Conservation (phyloP, 1,140 invertebrate genomes). For the Scaptomyza montana region DNA sequence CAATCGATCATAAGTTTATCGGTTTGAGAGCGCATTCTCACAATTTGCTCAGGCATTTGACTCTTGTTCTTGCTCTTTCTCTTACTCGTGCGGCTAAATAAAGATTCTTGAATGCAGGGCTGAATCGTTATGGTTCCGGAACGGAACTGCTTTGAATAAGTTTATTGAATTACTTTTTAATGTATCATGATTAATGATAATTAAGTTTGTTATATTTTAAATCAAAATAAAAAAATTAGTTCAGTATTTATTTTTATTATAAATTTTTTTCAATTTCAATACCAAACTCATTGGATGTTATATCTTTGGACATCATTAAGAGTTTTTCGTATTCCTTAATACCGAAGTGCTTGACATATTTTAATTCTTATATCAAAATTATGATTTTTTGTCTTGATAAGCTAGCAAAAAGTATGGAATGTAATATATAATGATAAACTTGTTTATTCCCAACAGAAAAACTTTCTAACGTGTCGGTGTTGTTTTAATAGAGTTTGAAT, state of each 20-base stretch:
- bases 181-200: too few species aligned
- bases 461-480: too few species aligned
- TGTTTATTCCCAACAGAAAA: background rate
- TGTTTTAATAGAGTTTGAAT: too few species aligned
- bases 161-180: background rate
- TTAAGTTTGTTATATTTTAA: too few species aligned
- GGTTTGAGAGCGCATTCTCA: slow-evolving; percentile 19
- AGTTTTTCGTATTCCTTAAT: background rate
- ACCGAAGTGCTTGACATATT: background rate
- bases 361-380: background rate
- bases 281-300: too few species aligned
- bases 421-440: too few species aligned
- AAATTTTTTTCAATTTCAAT: too few species aligned
- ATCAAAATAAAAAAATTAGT: too few species aligned
- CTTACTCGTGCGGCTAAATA: slow-evolving; percentile 16
- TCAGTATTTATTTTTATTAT: too few species aligned
- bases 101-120: slow-evolving; percentile 25
- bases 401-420: background rate
- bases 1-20: slow-evolving; percentile 49
- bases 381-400: slow-evolving; percentile 1
- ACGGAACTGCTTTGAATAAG: background rate
- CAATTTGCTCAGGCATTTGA: slow-evolving; percentile 18
- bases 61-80: background rate
- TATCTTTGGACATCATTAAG: background rate
- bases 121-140: slow-evolving; percentile 12